Evolutionary conservation across 23 tunicate species (phyloP).

Genomic region (Aplidium turbinatum): DNA sequence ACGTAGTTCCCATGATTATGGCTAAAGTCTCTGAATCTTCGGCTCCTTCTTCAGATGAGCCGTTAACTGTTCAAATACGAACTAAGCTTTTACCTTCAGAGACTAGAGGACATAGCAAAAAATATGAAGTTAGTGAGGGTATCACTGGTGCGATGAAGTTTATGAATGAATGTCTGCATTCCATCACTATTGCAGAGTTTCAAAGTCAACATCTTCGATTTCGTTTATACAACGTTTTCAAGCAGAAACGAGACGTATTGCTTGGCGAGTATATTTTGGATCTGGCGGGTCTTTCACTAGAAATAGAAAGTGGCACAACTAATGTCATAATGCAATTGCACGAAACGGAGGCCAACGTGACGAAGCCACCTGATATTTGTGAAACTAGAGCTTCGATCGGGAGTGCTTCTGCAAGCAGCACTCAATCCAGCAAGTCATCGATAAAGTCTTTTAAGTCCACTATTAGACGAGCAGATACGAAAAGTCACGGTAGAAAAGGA

Average conservation of each 20-base stretch:
- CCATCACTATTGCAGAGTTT: conserved; percentile 52
- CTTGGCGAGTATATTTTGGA: conserved; percentile 83
- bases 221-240: conserved; percentile 70
- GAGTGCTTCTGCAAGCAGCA: conserved; percentile 30
- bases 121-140: conserved; percentile 67
- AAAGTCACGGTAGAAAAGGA: not conserved
- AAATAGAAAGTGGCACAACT: conserved; percentile 40
- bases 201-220: conserved; percentile 50
- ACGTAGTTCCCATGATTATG: conserved; percentile 28
- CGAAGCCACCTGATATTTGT: conserved; percentile 20
- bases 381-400: conserved; percentile 29
- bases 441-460: conserved; percentile 16
- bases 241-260: conserved; percentile 71
- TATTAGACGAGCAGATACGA: conserved; percentile 39
- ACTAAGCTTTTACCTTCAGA: conserved; percentile 77
- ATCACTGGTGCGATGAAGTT: conserved; percentile 72
- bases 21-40: not conserved
- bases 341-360: conserved; percentile 35
- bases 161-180: conserved; percentile 68
- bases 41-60: conserved; percentile 23
- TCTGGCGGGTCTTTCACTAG: conserved; percentile 34
- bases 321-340: conserved; percentile 56
- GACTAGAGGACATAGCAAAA: conserved; percentile 77
- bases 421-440: conserved; percentile 4
- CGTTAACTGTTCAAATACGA: conserved; percentile 57